phyloP scores from a whole-genome alignment of 2,888 invertebrate species.

The Allophyes oxyacanthae region DNA sequence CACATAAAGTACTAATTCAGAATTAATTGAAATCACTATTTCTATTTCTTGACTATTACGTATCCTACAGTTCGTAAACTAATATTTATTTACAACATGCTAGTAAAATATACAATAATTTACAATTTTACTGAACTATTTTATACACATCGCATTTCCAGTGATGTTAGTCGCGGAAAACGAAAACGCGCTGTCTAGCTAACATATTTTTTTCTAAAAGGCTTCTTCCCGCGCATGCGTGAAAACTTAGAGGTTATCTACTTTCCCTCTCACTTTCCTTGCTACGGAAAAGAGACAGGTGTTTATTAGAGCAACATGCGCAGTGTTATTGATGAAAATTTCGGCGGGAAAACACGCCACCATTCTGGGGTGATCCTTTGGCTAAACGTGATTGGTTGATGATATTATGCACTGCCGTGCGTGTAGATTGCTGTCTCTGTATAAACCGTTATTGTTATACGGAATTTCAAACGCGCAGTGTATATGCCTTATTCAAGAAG shows the following conservation, averaged over 20 bases:
- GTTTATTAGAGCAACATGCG: constrained; percentile 76
- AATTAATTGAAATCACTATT: constrained; percentile 18
- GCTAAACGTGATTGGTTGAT: constrained; percentile 45
- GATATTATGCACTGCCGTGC: constrained; percentile 23
- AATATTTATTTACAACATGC: constrained; percentile 50
- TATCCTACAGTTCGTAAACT: constrained; percentile 35
- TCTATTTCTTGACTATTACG: constrained; percentile 39
- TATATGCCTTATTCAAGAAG: no score
- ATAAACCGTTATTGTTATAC: constrained; percentile 2
- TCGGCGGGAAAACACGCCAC: constrained; percentile 78
- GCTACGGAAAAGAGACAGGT: constrained; percentile 64
- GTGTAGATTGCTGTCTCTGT: constrained; percentile 9
- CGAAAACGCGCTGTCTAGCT: constrained; percentile 57
- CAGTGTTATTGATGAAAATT: constrained; percentile 84
- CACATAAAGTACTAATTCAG: constrained; percentile 12
- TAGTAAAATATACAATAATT: constrained; percentile 47
- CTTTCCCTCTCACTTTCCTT: constrained; percentile 63
- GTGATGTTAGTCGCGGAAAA: constrained; percentile 52
- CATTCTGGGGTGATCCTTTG: constrained; percentile 43
- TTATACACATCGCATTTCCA: constrained; percentile 66
- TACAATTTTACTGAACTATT: constrained; percentile 56
- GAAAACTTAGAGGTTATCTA: constrained; percentile 72
- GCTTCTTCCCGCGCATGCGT: constrained; percentile 77
- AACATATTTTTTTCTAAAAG: constrained; percentile 52
- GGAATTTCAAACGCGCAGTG: constrained; percentile 15